These are phyloP conservation scores for Tenualosa ilisha DNA, from an alignment of 2,797 vertebrate genomes.

Conservation along the genomic window DNA sequence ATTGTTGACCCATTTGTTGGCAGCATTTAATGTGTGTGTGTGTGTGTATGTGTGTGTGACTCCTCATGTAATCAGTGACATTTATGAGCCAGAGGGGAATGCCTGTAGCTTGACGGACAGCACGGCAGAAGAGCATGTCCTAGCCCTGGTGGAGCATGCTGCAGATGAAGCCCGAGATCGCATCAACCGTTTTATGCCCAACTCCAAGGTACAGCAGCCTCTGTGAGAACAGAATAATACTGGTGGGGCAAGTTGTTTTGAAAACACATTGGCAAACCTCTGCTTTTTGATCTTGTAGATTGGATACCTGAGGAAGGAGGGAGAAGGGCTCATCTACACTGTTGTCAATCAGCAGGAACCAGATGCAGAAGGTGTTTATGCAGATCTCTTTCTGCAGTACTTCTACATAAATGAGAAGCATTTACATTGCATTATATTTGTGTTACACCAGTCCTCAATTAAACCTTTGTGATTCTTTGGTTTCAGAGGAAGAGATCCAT, in stretches of 20 bases:
- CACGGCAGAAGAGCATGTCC: slow-evolving; percentile 95
- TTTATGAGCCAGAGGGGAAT: slow-evolving; percentile 94
- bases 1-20: background rate
- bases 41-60: slow-evolving; percentile 8
- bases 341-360: slow-evolving; percentile 92
- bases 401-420: background rate
- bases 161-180: slow-evolving; percentile 97
- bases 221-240: background rate
- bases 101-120: slow-evolving; percentile 97
- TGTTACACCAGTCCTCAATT: background rate
- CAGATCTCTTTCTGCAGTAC: background rate
- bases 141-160: slow-evolving; percentile 94
- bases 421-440: background rate
- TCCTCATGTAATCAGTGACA: slow-evolving; percentile 72
- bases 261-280: slow-evolving; percentile 23
- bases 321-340: slow-evolving; percentile 85
- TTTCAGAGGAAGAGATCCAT: slow-evolving; percentile 90
- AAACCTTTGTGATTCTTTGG: slow-evolving; percentile 26
- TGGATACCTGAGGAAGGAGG: slow-evolving; percentile 89
- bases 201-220: slow-evolving; percentile 82
- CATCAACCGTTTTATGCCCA: slow-evolving; percentile 89
- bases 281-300: slow-evolving; percentile 76
- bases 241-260: background rate
- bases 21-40: background rate
- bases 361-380: slow-evolving; percentile 82